phyloP scores from a whole-genome alignment of 2,888 invertebrate species.

The Nasonovia ribisnigri region DNA sequence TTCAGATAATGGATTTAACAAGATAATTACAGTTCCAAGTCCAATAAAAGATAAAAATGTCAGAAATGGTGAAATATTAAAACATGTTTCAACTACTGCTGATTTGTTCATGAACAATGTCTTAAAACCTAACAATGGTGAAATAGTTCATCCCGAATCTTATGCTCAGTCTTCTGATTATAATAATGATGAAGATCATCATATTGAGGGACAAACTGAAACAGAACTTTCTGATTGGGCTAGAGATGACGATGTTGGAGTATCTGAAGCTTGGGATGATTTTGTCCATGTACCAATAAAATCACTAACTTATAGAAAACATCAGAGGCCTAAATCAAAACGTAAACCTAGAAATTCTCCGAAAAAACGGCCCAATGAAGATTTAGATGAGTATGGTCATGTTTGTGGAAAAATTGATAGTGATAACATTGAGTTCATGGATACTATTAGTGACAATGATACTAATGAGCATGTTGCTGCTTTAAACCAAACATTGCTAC shows the following conservation, averaged over 20 bases:
- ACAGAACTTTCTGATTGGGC: slow-evolving; percentile 93
- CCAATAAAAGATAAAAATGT: slow-evolving; percentile 66
- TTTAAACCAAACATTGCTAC: slow-evolving; percentile 70
- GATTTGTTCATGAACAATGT: slow-evolving; percentile 67
- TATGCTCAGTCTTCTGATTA: slow-evolving; percentile 73
- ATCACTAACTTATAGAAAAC: slow-evolving; percentile 70
- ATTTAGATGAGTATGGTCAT: slow-evolving; percentile 70
- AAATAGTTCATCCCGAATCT: not conserved
- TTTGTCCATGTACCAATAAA: slow-evolving; percentile 75
- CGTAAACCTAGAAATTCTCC: slow-evolving; percentile 69
- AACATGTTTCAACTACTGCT: slow-evolving; percentile 68
- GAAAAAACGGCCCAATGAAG: slow-evolving; percentile 70
- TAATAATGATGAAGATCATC: slow-evolving; percentile 74
- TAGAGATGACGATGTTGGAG: slow-evolving; percentile 78
- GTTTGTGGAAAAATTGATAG: slow-evolving; percentile 72
- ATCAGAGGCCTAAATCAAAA: slow-evolving; percentile 69
- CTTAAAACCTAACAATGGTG: slow-evolving; percentile 59
- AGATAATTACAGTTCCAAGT: slow-evolving; percentile 68
- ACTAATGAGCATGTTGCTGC: slow-evolving; percentile 75
- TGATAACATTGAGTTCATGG: slow-evolving; percentile 88
- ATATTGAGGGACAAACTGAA: slow-evolving; percentile 82
- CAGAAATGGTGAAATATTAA: slow-evolving; percentile 67
- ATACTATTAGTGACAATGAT: slow-evolving; percentile 80
- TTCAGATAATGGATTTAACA: slow-evolving; percentile 66
- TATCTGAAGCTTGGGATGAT: slow-evolving; percentile 81